Evolutionary conservation across 2,797 vertebrate genomes (phyloP), one percentile per base, ranked within the genome.

Genomic region (Anabacerthia variegaticeps): DNA sequence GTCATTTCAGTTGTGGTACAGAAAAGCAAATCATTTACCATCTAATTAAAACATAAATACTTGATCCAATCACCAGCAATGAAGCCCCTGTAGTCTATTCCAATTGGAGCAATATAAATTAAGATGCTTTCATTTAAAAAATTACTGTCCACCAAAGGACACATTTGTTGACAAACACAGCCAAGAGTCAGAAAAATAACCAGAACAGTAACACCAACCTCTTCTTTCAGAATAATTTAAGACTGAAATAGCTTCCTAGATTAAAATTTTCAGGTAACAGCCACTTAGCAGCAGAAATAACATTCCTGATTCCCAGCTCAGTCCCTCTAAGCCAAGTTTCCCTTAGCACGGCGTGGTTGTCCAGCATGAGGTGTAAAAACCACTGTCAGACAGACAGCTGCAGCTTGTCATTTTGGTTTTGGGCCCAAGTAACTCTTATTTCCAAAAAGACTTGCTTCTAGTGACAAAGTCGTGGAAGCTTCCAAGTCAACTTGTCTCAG

Each of bases 401-500:
- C 30, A 84, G 26, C 32, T 59, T 26, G n/a, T 16, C 2, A 12
- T 59, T 43, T n/a, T 11, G 34, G 28, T 3, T 81, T 34, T 30
- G n/a, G 32, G 34, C 28, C 24, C 6, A 37, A 71, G 16, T 13
- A 73, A 54, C 21, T 39, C 34, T 6, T 27, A 10, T 7, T 91
- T 79, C 10, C 17, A 82, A 54, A 43, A 56, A 46, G 7, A 41
- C 2, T 27, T 30, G 23, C n/a, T 54, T 11, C 16, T 67, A 6
- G 20, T 71, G 36, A 46, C 36, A 59, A 39, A 61, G 22, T 49
- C 17, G 44, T 1, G 12, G 4, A 43, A 72, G 8, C 30, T 59
- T 58, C n/a, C 61, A 51, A 0, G 0, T 5, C 76, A 78, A 15
- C 30, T 49, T 7, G 1, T 26, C 18, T 39, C 30, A 54, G 14